A percentile compares a stretch with the other conserved stretches of the same genome.
Conservation (phyloP, 2,113 vertebrate species). For the Psammodynastes pulverulentus region DNA sequence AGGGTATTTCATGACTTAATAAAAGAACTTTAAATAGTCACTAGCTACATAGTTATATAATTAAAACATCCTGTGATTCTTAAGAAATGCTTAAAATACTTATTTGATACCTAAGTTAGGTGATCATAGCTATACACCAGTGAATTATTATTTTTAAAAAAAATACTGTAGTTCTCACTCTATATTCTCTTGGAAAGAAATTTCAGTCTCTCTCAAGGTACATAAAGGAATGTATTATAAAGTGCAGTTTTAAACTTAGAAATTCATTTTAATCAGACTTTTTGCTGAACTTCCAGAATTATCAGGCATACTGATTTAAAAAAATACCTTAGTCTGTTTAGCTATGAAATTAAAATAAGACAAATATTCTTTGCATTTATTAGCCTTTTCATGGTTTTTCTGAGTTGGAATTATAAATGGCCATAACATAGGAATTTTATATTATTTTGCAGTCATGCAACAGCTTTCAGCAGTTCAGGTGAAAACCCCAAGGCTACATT, state of each 20-base stretch:
- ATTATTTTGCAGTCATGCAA: background rate
- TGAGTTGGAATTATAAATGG: background rate
- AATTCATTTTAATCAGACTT: background rate
- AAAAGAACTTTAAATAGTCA: background rate
- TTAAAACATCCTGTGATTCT: background rate
- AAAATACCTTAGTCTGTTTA: background rate
- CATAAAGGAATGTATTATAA: background rate
- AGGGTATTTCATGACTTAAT: background rate
- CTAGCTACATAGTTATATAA: background rate
- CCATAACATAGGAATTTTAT: constrained; percentile 3
- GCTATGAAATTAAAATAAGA: background rate
- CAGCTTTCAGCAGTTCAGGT: background rate
- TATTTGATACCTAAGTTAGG: background rate
- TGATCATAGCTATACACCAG: background rate
- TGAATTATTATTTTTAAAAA: too few relatives aligned
- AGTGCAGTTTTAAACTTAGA: too few relatives aligned
- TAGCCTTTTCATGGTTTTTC: background rate
- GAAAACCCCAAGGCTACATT: background rate
- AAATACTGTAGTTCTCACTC: background rate
- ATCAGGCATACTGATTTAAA: background rate
- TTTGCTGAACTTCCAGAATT: background rate
- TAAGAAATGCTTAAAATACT: background rate
- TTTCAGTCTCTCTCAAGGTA: background rate
- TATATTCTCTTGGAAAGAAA: background rate
- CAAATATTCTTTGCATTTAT: background rate